Evolutionary conservation across 2,888 invertebrate genomes (phyloP).

Genomic region (Scaptomyza parva): DNA sequence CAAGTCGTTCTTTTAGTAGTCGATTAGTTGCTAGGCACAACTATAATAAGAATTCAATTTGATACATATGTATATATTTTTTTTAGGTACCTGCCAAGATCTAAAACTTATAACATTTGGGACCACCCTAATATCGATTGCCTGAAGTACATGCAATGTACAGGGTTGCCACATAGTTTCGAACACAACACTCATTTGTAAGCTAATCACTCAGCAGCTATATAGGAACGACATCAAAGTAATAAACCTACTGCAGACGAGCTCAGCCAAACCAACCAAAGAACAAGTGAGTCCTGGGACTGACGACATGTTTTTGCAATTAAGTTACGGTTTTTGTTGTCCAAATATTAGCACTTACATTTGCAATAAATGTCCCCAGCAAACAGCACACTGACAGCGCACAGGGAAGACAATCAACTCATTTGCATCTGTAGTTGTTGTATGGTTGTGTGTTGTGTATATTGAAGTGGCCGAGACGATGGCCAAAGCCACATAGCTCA

Average conservation of each 20-base stretch:
- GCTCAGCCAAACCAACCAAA: slow-evolving; percentile 19
- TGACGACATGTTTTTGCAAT: slow-evolving; percentile 65
- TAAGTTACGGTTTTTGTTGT: slow-evolving; percentile 69
- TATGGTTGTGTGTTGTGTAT: slow-evolving; percentile 7
- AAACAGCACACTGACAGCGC: not conserved
- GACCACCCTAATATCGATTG: slow-evolving; percentile 3
- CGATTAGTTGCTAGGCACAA: not conserved
- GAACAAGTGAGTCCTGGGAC: slow-evolving; percentile 10
- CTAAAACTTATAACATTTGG: not conserved
- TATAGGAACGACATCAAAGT: slow-evolving; percentile 6
- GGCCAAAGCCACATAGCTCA: slow-evolving; percentile 37
- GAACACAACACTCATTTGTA: slow-evolving; percentile 3
- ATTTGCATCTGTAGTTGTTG: slow-evolving; percentile 60
- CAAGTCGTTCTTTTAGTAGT: not conserved
- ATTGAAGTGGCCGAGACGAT: slow-evolving; percentile 32
- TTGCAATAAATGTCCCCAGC: slow-evolving; percentile 69
- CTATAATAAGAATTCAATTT: not conserved
- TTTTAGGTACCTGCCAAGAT: not conserved
- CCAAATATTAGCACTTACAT: slow-evolving; percentile 74
- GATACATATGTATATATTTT: not conserved
- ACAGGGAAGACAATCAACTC: slow-evolving; percentile 48
- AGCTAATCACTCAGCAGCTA: slow-evolving; percentile 14
- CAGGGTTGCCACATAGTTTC: not conserved
- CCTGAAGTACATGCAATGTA: not conserved
- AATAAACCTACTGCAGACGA: slow-evolving; percentile 15